Base-by-base conservation (phyloP, 2,797 vertebrate species). In the Falco columbarius region DNA sequence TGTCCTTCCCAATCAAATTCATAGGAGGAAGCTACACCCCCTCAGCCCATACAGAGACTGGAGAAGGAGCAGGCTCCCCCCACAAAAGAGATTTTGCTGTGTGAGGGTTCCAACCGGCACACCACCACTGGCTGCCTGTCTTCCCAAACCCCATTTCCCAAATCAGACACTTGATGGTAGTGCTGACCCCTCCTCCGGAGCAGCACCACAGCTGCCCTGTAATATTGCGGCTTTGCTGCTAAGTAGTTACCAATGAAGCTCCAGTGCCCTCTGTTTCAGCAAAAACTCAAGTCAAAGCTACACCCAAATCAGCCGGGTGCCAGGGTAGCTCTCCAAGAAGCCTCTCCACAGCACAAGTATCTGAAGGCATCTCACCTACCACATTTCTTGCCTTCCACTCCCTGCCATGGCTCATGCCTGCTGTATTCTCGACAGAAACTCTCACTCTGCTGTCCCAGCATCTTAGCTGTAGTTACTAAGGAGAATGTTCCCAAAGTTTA, bases 371-470 rank as follows among this genome's bases (percentile, higher is more conserved):
- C 90, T 81, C 80, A 24, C 21, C 76, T 24, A n/a, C 47, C 24
- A 6, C 32, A 13, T 12, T 51, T 71, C 79, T 19, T 54, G 14
- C 58, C 61, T 70, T 61, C 59, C 29, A 4, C 42, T 76, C 62
- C 46, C 89, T 67, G 52, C 32, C 68, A 44, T 0, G 0, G 51
- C 56, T 81, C 75, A 23, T 14, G 68, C 62, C 70, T 44, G 65
- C 85, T 23, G 36, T 9, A 8, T 8, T 55, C 86, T 23, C 1
- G 0, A 56, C 21, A 81, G 54, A 66, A 71, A 12, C 47, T 62
- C 76, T 56, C 56, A 29, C 20, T 42, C 38, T 0, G 0, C 14
- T 34, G 46, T n/a, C 61, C 68, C 54, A 59, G 36, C 0, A 0
- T 75, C 70, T 55, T 11, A 27, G 70, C 70, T 77, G 82, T 15